Base-by-base conservation (phyloP, 2,113 vertebrate species). In the Archilochus colubris region DNA sequence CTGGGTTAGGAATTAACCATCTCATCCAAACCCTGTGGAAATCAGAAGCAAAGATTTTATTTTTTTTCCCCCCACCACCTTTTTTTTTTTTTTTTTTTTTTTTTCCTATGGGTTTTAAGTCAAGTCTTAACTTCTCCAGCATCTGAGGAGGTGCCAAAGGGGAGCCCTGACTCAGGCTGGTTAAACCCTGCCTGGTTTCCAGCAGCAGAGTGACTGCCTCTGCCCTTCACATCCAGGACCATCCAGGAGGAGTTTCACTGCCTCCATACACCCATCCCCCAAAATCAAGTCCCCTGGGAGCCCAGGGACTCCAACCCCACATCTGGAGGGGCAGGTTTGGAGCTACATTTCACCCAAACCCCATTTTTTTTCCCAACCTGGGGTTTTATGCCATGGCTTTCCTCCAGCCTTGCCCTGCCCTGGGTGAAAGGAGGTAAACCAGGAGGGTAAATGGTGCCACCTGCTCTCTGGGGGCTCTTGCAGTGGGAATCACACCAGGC, bases 401-500 rank as follows among this genome's bases (percentile, higher is more conserved):
- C 19, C 73, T 86, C 46, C 57, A 44, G 16, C 67, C 59, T 69
- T 22, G 2, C 54, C 62, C n/a, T 18, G 27, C 2, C 36, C 27
- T 14, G 1, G 20, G 21, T 4, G 62, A 15, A 25, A 12, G 78
- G 31, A 62, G 31, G 14, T 61, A 25, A 33, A 86, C 11, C 3
- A 5, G 4, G 10, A 16, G 25, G 51, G 4, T 2, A 22, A 43
- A 10, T 1, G 1, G 13, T 15, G 28, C 6, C 1, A 3, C 51
- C 43, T 1, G 0, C 55, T 50, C 14, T 19, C 22, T 0, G 0
- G 70, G 21, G 30, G 15, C 61, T 57, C 19, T 68, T 21, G 1
- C 11, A 6, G 14, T n/a, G 88, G 4, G 57, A 61, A 67, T 36
- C 33, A 4, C 0, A 1, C 27, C 0, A 2, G 77, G 46, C 10